Base-by-base conservation (phyloP, 2,888 invertebrate genomes). In the Trypoxylon attenuatum region DNA sequence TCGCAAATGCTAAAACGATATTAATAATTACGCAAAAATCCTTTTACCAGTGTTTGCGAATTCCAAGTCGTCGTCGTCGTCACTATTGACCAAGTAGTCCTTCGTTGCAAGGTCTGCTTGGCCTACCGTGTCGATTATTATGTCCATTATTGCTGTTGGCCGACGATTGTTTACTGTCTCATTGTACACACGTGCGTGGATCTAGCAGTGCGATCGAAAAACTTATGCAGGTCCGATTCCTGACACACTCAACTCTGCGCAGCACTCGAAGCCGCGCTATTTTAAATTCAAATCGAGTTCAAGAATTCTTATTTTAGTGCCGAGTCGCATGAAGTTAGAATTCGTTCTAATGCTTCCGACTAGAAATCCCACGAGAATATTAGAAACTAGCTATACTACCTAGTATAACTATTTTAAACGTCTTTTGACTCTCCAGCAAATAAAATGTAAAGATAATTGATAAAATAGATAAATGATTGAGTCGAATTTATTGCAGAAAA, bases 111-210 rank as follows among this genome's bases (percentile, higher is more conserved):
- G 87, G 65, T 88, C 86, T 3, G 87, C 82, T 69, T 90, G 88
- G 22, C 91, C 91, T 25, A 78, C 83, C 13, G 90, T 90, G 78
- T 91, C 91, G 64, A 91, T 87, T 57, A 91, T 87, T 77, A 91
- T 90, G 85, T 90, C 88, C 91, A 91, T 91, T 58, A 29, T 77
- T 21, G 16, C 6, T 22, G n/a, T 15, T 2, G 39, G 43, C 16
- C 5, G 1, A 23, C 1, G 45, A 8, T 2, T 69, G 46, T 56
- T 70, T 61, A 67, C 46, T n/a, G 56, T 49, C 16, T 15, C 8
- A 18, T 43, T 6, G 19, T 13, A 0, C 15, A 19, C 45, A 41
- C 16, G 45, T 25, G 25, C 1, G 1, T 1, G 6, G 2, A 13
- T 29, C 16, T 18, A 18, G n/a, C 43, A 33, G n/a, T 10, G 13